Percentiles rank a stretch among this genome's conserved stretches.
Evolutionary conservation across 2,113 vertebrate genomes (phyloP).

Genomic region (Meles meles): DNA sequence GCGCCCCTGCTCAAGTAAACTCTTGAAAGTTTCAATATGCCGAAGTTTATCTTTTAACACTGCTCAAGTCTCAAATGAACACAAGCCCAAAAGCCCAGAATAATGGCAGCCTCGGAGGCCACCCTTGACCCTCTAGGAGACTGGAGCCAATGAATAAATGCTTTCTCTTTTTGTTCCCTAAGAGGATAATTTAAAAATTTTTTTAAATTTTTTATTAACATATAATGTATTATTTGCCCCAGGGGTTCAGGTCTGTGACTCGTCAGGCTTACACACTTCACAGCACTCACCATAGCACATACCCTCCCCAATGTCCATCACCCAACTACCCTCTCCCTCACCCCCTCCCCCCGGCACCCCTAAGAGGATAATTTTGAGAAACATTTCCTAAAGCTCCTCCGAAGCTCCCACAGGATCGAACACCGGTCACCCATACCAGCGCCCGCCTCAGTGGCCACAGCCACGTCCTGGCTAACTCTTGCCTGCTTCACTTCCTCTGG

Average conservation of each 20-base stretch:
- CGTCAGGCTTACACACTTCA: too few relatives aligned
- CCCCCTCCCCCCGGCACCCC: too few relatives aligned
- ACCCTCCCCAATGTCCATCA: too few relatives aligned
- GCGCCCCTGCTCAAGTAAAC: not conserved
- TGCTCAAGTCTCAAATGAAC: not conserved
- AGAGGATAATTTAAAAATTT: not conserved
- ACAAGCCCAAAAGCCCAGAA: not conserved
- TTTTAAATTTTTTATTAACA: too few relatives aligned
- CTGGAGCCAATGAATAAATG: not conserved
- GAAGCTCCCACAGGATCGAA: not conserved
- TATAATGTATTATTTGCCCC: too few relatives aligned
- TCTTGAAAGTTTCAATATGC: not conserved
- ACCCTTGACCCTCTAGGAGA: not conserved
- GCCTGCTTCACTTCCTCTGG: not conserved
- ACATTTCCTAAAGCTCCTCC: not conserved
- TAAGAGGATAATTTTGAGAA: not conserved
- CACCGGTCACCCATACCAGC: not conserved
- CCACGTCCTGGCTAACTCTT: not conserved
- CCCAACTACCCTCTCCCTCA: too few relatives aligned
- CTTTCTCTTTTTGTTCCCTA: not conserved
- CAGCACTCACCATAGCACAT: too few relatives aligned
- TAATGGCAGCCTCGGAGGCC: not conserved
- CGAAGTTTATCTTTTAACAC: not conserved
- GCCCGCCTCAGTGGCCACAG: not conserved
- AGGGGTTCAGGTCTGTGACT: too few relatives aligned